phyloP scores from a whole-genome alignment of 2,113 vertebrate species.

The Tragulus kanchil region DNA sequence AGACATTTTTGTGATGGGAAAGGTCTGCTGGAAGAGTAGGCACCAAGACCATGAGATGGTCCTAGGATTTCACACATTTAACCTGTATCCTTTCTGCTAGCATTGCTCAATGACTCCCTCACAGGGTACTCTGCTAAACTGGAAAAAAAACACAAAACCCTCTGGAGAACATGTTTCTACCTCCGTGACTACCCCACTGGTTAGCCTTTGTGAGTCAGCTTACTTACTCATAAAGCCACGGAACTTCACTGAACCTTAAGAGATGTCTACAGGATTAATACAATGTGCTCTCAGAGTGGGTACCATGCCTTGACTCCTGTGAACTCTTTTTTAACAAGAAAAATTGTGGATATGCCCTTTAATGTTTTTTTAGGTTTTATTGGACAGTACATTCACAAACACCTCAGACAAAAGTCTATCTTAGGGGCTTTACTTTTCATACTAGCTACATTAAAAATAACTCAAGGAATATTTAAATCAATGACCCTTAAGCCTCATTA shows the following conservation, averaged over 20 bases:
- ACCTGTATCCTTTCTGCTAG: neutral
- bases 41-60: neutral
- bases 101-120: neutral
- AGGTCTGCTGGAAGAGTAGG: neutral
- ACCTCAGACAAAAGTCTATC: neutral
- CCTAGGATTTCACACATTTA: neutral
- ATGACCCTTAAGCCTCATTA: neutral
- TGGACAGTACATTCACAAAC: neutral
- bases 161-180: neutral
- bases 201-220: neutral
- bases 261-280: neutral
- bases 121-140: too few relatives aligned
- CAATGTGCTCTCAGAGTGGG: neutral
- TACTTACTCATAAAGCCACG: neutral
- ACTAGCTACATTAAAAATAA: neutral
- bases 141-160: neutral
- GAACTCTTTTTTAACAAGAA: neutral
- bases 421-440: neutral
- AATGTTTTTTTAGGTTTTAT: neutral
- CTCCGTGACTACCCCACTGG: neutral
- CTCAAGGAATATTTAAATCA: neutral
- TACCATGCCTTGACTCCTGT: neutral
- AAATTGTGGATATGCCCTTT: neutral
- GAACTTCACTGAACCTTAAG: neutral
- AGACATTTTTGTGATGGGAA: neutral